phyloP scores from a whole-genome alignment of 2,797 vertebrate genomes.

The Brotogeris chrysoptera region DNA sequence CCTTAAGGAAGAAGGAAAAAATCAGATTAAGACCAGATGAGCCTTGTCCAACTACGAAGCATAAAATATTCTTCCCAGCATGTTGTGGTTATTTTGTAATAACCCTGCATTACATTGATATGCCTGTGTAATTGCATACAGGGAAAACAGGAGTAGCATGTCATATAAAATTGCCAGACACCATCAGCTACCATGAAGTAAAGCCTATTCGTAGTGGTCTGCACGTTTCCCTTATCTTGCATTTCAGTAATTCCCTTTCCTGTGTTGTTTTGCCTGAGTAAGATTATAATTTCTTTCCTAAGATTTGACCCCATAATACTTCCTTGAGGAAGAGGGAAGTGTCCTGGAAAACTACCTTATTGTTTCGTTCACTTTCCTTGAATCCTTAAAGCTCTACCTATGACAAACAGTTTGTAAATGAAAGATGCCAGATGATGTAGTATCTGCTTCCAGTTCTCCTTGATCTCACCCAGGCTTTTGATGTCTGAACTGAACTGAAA shows the following conservation, averaged over 20 bases:
- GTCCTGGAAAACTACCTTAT: not conserved
- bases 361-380: not conserved
- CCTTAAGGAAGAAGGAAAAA: conserved; percentile 40
- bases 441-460: not conserved
- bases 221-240: not conserved
- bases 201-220: not conserved
- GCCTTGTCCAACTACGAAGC: conserved; percentile 44
- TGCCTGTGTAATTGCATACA: conserved; percentile 31
- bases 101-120: conserved; percentile 11
- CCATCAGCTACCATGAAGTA: not conserved
- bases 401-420: not conserved
- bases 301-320: not conserved
- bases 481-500: not conserved
- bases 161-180: not conserved
- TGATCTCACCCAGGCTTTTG: not conserved
- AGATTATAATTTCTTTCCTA: not conserved
- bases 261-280: not conserved
- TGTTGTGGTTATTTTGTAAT: conserved; percentile 30
- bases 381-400: not conserved
- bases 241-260: not conserved
- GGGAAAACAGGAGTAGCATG: conserved; percentile 16
- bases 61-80: conserved; percentile 30
- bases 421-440: not conserved
- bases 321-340: not conserved
- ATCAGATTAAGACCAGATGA: conserved; percentile 71